These are phyloP conservation scores for Xanthia icteritia DNA, from an alignment of 2,888 invertebrate genomes.

Conservation along the genomic window DNA sequence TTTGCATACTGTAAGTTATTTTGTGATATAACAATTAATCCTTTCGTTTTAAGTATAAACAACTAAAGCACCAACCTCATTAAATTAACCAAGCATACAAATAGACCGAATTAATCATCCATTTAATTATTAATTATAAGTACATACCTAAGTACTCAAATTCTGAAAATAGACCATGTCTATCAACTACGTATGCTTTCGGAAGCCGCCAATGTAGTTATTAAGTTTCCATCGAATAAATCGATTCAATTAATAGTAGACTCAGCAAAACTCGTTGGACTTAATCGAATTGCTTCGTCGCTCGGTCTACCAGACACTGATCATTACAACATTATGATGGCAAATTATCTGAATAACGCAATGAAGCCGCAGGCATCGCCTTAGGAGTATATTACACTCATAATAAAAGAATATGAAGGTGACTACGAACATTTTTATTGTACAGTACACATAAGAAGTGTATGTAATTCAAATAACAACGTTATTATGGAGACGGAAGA, in stretches of 20 bases:
- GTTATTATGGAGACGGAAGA: constrained; percentile 4
- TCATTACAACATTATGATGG: constrained; percentile 59
- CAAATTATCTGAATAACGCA: constrained; percentile 54
- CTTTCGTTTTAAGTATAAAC: constrained; percentile 4
- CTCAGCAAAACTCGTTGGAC: constrained; percentile 44
- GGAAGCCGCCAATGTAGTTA: constrained; percentile 13
- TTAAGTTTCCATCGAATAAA: constrained; percentile 32
- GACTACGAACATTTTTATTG: constrained; percentile 34
- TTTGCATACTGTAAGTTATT: neutral
- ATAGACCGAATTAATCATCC: neutral
- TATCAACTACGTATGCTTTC: constrained; percentile 15
- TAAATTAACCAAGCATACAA: constrained; percentile 1
- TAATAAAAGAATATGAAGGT: constrained; percentile 43
- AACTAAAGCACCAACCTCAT: constrained; percentile 4
- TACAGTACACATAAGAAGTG: constrained; percentile 28
- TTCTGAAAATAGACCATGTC: constrained; percentile 18
- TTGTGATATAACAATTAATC: neutral
- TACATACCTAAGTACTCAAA: neutral
- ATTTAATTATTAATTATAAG: constrained; percentile 2
- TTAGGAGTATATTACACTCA: constrained; percentile 28
- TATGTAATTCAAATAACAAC: constrained; percentile 25
- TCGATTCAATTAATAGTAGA: constrained; percentile 46
- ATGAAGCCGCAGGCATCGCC: constrained; percentile 46
- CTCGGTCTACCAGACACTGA: constrained; percentile 42
- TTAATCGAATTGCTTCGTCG: constrained; percentile 56